Evolutionary conservation across 1,140 invertebrate species (phyloP), one percentile per base, ranked within the genome.

Genomic region (Nomia melanderi): DNA sequence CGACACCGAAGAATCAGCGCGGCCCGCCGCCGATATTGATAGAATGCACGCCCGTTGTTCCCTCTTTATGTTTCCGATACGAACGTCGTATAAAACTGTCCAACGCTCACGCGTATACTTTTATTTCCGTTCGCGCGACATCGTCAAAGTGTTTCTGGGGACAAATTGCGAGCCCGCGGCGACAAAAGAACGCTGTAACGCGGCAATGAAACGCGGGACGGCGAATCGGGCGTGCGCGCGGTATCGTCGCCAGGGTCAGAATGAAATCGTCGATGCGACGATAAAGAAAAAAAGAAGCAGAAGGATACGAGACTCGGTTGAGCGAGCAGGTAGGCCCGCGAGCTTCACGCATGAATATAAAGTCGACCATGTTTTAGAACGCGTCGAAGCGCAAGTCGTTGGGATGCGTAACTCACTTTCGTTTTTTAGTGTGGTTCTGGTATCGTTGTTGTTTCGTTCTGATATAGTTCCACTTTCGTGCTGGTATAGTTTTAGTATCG

Each of bases 331-430:
- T n/a, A n/a, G n/a, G n/a, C n/a, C n/a, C n/a, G n/a, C n/a, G n/a
- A n/a, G n/a, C n/a, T n/a, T n/a, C n/a, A n/a, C n/a, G n/a, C n/a
- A n/a, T n/a, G n/a, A 31, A 31, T 20, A 20, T 20, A 2, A 8
- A 20, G n/a, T n/a, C 3, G n/a, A 20, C 31, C n/a, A 36, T 31
- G 20, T n/a, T 11, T 12, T 8, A 31, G 41, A 3, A 44, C 41
- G 1, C 29, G 31, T 27, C 12, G 54, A 56, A 44, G 54, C 25
- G 54, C n/a, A 12, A 23, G 20, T 20, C n/a, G n/a, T 50, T 20
- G 62, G 63, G 74, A 56, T 83, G 73, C 71, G 79, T 86, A 80
- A 85, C 82, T 87, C 86, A 84, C n/a, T 84, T 82, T 82, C 67
- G 79, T 86, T 82, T 84, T 78, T 82, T n/a, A n/a, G n/a, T n/a